A percentile compares a stretch with the other conserved stretches of the same genome.
Conservation (phyloP, 2,797 vertebrate species). For the Acipenser transmontanus region DNA sequence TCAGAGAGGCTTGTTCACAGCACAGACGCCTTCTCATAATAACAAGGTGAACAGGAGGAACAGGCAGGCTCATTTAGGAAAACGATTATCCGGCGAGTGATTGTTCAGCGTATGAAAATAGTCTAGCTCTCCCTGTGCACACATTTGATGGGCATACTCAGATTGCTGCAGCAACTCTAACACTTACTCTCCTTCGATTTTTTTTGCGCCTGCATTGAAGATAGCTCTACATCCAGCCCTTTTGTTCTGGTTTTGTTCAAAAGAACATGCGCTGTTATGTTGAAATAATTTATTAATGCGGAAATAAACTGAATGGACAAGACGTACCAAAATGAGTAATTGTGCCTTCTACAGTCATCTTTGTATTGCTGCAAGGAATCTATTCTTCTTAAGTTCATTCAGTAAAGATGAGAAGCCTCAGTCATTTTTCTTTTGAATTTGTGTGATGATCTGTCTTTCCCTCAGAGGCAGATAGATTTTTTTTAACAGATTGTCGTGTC, state of each 20-base stretch:
- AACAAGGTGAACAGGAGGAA: conserved; percentile 3
- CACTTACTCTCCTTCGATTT: conserved; percentile 10
- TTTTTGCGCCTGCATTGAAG: conserved; percentile 5
- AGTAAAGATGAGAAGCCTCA: background rate
- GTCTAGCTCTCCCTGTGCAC: conserved; percentile 12
- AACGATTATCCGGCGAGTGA: background rate
- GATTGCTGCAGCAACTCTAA: conserved; percentile 9
- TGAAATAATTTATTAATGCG: conserved; percentile 13
- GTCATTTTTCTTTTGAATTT: conserved; percentile 7
- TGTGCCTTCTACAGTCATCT: conserved; percentile 7
- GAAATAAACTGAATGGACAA: conserved; percentile 19
- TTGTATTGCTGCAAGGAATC: background rate
- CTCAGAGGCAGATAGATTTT: too few relatives aligned
- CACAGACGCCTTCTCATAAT: conserved; percentile 6
- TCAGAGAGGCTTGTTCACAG: conserved; percentile 33
- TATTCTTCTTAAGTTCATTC: background rate
- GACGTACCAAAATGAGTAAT: conserved; percentile 4
- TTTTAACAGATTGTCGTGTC: too few relatives aligned
- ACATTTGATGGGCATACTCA: conserved; percentile 5
- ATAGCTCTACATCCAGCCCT: conserved; percentile 1
- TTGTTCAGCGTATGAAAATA: conserved; percentile 14
- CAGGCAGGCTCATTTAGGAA: conserved; percentile 9
- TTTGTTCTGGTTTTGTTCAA: conserved; percentile 12
- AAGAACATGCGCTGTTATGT: conserved; percentile 14
- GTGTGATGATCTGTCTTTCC: background rate